Evolutionary conservation across 2,888 invertebrate species (phyloP).

Genomic region (Parascotia fuliginaria): DNA sequence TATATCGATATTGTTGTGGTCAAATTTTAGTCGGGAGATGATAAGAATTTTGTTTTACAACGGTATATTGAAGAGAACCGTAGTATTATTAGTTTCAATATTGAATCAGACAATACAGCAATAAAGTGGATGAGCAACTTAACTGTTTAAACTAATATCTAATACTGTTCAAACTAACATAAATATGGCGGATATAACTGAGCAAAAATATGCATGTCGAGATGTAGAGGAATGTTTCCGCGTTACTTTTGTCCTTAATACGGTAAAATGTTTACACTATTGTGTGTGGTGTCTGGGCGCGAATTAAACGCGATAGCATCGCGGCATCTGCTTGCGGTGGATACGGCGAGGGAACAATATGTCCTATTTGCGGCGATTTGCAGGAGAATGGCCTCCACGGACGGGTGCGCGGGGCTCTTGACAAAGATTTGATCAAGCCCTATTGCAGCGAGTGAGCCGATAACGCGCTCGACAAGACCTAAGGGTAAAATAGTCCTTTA

Average conservation of each 20-base stretch:
- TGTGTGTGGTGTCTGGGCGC: conserved; percentile 47
- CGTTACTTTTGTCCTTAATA: conserved; percentile 60
- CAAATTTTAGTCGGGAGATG: conserved; percentile 69
- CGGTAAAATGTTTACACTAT: conserved; percentile 57
- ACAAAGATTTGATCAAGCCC: conserved; percentile 44
- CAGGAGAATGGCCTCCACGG: conserved; percentile 33
- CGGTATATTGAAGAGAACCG: conserved; percentile 67
- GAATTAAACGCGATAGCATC: conserved; percentile 57
- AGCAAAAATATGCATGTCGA: conserved; percentile 56
- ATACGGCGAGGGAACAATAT: conserved; percentile 54
- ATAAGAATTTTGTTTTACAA: conserved; percentile 76
- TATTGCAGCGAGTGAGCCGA: conserved; percentile 38
- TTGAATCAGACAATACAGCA: conserved; percentile 61
- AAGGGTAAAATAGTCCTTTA: conserved; percentile 39
- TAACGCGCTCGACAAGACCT: conserved; percentile 41
- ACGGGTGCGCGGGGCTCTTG: conserved; percentile 42
- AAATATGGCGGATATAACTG: conserved; percentile 47
- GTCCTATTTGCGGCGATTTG: conserved; percentile 48
- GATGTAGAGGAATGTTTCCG: conserved; percentile 56
- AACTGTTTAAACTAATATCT: conserved; percentile 49
- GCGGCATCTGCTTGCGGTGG: conserved; percentile 49
- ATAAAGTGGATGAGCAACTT: conserved; percentile 58
- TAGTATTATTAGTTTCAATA: conserved; percentile 72
- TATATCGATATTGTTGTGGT: conserved; percentile 69
- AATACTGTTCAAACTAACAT: conserved; percentile 38